Evolutionary conservation across 2,113 vertebrate genomes (phyloP).

Genomic region (Cottus gobio): DNA sequence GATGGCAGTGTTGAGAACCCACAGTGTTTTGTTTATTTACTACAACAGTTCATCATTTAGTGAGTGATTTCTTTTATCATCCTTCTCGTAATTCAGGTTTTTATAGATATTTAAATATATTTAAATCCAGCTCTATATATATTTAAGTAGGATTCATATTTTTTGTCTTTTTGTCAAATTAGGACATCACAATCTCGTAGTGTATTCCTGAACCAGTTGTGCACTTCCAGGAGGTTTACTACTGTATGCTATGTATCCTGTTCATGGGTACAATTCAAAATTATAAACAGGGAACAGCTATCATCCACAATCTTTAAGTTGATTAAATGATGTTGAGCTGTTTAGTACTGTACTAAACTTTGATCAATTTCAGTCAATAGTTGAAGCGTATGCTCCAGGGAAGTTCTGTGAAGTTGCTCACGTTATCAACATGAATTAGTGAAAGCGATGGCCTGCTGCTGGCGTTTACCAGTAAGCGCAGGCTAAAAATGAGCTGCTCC

Average conservation of each 20-base stretch:
- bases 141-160: constrained; percentile 4
- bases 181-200: background rate
- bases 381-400: background rate
- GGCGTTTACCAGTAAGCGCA: no score
- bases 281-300: background rate
- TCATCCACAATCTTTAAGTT: background rate
- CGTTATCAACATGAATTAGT: no score
- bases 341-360: background rate
- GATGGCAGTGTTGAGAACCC: background rate
- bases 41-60: background rate
- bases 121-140: constrained; percentile 1
- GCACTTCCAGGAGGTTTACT: constrained; percentile 2
- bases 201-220: background rate
- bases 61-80: constrained; percentile 12
- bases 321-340: background rate
- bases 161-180: background rate
- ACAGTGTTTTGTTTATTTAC: background rate
- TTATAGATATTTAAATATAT: constrained; percentile 16
- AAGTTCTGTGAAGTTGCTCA: no score
- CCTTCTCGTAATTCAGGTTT: background rate
- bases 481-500: background rate
- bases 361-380: background rate
- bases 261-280: constrained; percentile 47
- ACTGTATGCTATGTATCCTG: constrained; percentile 10
- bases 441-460: no score